Evolutionary conservation across 2,797 vertebrate species (phyloP), one percentile per base, ranked within the genome.

Genomic region (Anguilla obscura): DNA sequence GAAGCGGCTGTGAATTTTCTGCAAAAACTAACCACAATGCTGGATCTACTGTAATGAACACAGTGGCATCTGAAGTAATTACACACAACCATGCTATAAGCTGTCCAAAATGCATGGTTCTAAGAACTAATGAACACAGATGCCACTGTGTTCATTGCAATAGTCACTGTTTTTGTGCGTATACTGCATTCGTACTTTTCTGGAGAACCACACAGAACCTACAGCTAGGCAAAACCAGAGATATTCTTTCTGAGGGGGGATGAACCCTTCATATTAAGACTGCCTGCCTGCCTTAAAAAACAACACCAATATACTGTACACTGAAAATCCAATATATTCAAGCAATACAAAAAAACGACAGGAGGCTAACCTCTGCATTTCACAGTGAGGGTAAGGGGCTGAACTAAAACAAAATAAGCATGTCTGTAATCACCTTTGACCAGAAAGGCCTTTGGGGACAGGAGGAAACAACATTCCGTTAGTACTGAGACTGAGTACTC

Each of bases 311-410:
- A 86, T 1, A 83, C 91, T 87, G 89, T 85, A 80, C 85, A 92
- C 92, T 93, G 93, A 91, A 87, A 92, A 88, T 69, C 92, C 85
- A 94, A 92, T 94, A 94, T 94, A 94, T 94, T 93, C 80, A 88
- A 94, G 91, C 89, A 90, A 92, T 87, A 84, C 86, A 92, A 60
- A 76, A 5, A 89, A 60, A 16, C 24, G 16, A 14, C 91, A 91
- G 85, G 91, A 92, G 82, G 90, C 90, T 90, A 89, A n/a, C 88
- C 90, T 89, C 91, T 86, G 66, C 91, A 74, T 84, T 88, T 88
- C 63, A 85, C 54, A 63, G 48, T 63, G 24, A 80, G 89, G 66
- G 88, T 63, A 24, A 83, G 89, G 63, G 89, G 52, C 86, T 86
- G 69, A 87, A 16, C 14, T 52, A 30, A 24, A 58, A 8, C 30